These are phyloP conservation scores for Hoplostethus mediterraneus DNA, from an alignment of 2,797 vertebrate genomes.

Conservation along the genomic window DNA sequence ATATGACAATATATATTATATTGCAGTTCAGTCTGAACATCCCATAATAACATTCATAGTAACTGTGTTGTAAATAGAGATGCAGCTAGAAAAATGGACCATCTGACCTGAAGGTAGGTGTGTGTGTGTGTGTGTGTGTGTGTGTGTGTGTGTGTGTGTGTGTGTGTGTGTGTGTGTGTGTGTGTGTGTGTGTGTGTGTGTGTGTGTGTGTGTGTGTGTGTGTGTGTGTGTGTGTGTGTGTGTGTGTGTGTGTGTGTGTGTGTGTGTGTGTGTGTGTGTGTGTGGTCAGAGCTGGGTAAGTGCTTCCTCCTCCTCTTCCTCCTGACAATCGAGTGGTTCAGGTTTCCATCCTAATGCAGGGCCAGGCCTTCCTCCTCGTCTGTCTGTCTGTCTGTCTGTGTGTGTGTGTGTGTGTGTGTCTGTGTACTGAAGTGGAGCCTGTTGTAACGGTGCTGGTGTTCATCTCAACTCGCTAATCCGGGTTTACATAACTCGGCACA, in stretches of 20 bases:
- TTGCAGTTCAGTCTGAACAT: too few relatives aligned
- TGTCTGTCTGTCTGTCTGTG: slow-evolving; percentile 8
- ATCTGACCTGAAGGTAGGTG: too few relatives aligned
- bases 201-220: too few relatives aligned
- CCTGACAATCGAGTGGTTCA: slow-evolving; percentile 49
- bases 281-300: slow-evolving; percentile 32
- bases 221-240: slow-evolving; percentile 5
- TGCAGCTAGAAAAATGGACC: too few relatives aligned
- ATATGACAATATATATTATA: too few relatives aligned
- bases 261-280: slow-evolving; percentile 37
- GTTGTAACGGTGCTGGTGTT: slow-evolving; percentile 15
- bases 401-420: slow-evolving; percentile 5
- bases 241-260: slow-evolving; percentile 22
- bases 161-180: too few relatives aligned
- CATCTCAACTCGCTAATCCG: slow-evolving; percentile 34
- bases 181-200: too few relatives aligned
- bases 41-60: too few relatives aligned
- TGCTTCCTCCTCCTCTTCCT: slow-evolving; percentile 34
- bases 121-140: too few relatives aligned
- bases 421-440: neutral
- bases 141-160: too few relatives aligned
- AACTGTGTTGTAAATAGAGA: too few relatives aligned
- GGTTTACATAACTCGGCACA: slow-evolving; percentile 45
- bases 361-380: slow-evolving; percentile 40
- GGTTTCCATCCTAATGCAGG: slow-evolving; percentile 69